Evolutionary conservation across 1,140 invertebrate genomes (phyloP).

Genomic region (Megalopta genalis): DNA sequence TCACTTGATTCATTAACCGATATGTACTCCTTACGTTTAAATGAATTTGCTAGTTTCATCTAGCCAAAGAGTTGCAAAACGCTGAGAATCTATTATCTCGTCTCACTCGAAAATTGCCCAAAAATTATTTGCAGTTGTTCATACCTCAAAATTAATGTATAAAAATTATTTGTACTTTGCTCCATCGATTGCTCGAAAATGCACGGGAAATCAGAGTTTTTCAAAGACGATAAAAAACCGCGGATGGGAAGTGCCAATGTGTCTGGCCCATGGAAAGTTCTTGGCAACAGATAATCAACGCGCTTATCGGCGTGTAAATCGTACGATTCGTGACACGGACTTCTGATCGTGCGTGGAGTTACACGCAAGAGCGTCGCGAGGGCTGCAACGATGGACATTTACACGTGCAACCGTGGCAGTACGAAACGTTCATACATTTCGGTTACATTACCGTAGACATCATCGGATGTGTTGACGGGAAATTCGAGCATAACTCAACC

Average conservation of each 20-base stretch:
- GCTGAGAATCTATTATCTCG: too few species aligned
- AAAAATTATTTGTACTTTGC: too few species aligned
- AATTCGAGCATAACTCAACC: slow-evolving; percentile 78
- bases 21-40: too few species aligned
- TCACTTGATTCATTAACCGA: too few species aligned
- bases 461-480: slow-evolving; percentile 78
- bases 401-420: slow-evolving; percentile 63
- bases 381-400: slow-evolving; percentile 50
- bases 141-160: too few species aligned
- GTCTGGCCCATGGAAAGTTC: background rate
- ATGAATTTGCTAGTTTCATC: too few species aligned
- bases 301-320: slow-evolving; percentile 45
- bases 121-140: too few species aligned
- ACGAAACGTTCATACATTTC: slow-evolving; percentile 76
- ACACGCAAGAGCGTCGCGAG: slow-evolving; percentile 10
- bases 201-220: too few species aligned
- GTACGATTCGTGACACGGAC: slow-evolving; percentile 40
- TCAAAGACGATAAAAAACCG: background rate
- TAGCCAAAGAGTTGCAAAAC: too few species aligned
- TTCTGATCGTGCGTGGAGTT: slow-evolving; percentile 35
- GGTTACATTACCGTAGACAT: slow-evolving; percentile 78
- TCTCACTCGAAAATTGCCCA: too few species aligned
- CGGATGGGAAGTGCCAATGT: background rate
- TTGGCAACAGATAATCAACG: slow-evolving; percentile 27
- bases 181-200: too few species aligned